Evolutionary conservation across 2,888 invertebrate genomes (phyloP).

Genomic region (Caenorhabditis zanzibari): DNA sequence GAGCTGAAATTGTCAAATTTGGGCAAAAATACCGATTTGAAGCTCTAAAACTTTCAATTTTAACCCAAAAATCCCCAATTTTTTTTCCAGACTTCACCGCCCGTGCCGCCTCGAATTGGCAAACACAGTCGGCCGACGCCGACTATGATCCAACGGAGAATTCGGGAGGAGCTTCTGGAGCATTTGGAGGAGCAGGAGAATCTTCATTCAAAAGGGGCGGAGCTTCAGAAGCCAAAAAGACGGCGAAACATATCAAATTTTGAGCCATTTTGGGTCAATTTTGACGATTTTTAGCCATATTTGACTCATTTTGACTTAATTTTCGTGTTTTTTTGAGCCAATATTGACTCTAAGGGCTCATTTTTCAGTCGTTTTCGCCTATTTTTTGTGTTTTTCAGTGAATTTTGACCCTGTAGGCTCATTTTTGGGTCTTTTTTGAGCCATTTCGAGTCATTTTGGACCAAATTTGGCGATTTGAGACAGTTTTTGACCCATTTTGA

Average conservation of each 20-base stretch:
- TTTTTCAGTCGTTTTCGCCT: no score
- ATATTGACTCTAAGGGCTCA: no score
- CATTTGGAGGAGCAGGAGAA: not conserved
- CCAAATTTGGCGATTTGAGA: no score
- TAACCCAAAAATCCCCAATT: not conserved
- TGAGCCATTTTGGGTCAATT: conserved; percentile 31
- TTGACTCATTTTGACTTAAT: not conserved
- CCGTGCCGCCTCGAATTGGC: conserved; percentile 47
- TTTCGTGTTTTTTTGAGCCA: no score
- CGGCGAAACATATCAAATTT: conserved; percentile 63
- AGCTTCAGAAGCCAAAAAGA: conserved; percentile 26
- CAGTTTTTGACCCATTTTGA: no score
- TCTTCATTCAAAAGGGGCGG: not conserved
- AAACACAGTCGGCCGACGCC: conserved; percentile 57
- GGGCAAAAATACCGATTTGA: not conserved
- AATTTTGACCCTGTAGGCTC: no score
- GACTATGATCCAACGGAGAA: conserved; percentile 64
- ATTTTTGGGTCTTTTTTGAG: no score
- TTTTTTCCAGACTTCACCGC: conserved; percentile 57
- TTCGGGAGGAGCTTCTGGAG: not conserved
- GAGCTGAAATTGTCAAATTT: not conserved
- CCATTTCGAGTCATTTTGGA: no score
- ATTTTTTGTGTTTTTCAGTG: no score
- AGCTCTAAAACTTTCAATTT: no score
- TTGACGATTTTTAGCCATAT: conserved; percentile 16